phyloP scores from a whole-genome alignment of 2,113 vertebrate species.

The Antennarius striatus region DNA sequence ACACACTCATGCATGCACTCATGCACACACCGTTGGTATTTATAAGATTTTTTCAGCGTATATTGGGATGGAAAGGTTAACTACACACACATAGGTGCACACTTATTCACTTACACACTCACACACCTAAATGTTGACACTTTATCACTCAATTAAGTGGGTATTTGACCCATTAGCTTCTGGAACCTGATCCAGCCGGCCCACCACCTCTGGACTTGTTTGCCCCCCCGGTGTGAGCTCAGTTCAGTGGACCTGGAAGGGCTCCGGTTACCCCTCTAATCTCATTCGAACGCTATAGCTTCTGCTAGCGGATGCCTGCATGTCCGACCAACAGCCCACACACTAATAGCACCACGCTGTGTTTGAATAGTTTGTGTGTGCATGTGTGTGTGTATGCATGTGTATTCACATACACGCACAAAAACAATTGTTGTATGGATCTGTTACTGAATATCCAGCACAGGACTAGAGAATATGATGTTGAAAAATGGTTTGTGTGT shows the following conservation, averaged over 20 bases:
- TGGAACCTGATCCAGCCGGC: conserved; percentile 78
- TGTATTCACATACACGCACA: conserved; percentile 48
- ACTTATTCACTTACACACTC: conserved; percentile 9
- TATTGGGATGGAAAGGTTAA: conserved; percentile 29
- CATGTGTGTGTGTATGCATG: conserved; percentile 39
- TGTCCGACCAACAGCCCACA: conserved; percentile 87
- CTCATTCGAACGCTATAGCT: conserved; percentile 85
- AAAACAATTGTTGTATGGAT: conserved; percentile 49
- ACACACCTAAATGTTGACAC: conserved; percentile 44
- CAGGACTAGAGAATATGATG: conserved; percentile 42
- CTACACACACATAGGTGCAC: conserved; percentile 1
- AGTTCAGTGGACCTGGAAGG: conserved; percentile 62
- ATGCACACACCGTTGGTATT: background rate
- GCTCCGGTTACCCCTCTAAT: conserved; percentile 89
- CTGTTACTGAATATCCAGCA: conserved; percentile 51
- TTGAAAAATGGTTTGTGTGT: conserved; percentile 61
- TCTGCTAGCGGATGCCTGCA: conserved; percentile 85
- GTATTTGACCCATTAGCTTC: conserved; percentile 78
- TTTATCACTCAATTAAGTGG: conserved; percentile 74
- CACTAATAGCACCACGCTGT: conserved; percentile 83
- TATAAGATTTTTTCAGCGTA: conserved; percentile 4
- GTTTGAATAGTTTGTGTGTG: conserved; percentile 54
- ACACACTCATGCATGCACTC: background rate
- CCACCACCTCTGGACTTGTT: conserved; percentile 74
- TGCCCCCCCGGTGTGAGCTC: conserved; percentile 61